Percentiles rank a stretch among this genome's conserved stretches.
Conservation (phyloP, 2,888 invertebrate genomes). For the Dolichopus griseipennis region DNA sequence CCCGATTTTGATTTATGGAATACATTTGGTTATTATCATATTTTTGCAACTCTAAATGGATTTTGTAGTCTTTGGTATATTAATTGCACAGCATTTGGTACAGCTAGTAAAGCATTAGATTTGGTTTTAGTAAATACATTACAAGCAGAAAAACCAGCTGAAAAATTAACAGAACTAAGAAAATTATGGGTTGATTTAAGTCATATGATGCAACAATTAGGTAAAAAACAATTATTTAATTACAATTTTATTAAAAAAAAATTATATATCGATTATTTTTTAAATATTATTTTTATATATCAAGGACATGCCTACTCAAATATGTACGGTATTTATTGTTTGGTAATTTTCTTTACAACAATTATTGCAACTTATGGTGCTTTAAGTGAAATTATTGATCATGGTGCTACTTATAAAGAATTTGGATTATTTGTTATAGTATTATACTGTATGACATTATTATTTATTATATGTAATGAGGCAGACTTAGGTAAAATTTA, state of each 20-base stretch:
- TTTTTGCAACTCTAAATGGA: conserved; percentile 64
- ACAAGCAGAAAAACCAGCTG: conserved; percentile 54
- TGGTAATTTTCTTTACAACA: conserved; percentile 64
- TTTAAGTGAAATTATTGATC: conserved; percentile 61
- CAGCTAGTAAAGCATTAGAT: conserved; percentile 56
- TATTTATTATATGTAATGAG: conserved; percentile 66
- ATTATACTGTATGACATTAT: conserved; percentile 59
- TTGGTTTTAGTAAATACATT: conserved; percentile 54
- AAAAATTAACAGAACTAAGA: conserved; percentile 57
- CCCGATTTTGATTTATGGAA: conserved; percentile 65
- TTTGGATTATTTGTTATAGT: conserved; percentile 62
- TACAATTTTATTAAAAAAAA: background rate
- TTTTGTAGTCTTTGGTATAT: conserved; percentile 64
- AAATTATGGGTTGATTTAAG: conserved; percentile 64
- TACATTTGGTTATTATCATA: conserved; percentile 63
- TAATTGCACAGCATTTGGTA: conserved; percentile 56
- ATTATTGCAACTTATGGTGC: conserved; percentile 64
- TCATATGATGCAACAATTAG: conserved; percentile 70
- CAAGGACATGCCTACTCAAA: conserved; percentile 56
- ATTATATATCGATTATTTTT: background rate
- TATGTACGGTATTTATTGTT: conserved; percentile 67
- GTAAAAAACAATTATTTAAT: conserved; percentile 29
- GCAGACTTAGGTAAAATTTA: conserved; percentile 45
- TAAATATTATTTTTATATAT: background rate
- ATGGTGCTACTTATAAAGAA: conserved; percentile 62